These are phyloP conservation scores for Ophthalmolycus amberensis DNA, from an alignment of 2,113 vertebrate genomes.

Conservation along the genomic window DNA sequence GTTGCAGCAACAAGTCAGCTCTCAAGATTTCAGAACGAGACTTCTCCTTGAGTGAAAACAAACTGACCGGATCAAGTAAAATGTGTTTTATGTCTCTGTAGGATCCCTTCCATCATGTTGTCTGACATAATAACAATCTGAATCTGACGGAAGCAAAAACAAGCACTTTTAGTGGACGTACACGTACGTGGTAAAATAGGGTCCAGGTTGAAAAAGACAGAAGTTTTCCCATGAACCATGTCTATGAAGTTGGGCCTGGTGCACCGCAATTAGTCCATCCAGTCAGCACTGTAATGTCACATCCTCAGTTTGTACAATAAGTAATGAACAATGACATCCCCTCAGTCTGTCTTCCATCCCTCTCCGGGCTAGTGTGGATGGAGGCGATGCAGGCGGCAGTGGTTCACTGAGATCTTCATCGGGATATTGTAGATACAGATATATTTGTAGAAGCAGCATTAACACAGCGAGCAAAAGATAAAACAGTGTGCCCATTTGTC, in stretches of 20 bases:
- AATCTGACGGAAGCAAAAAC: not conserved
- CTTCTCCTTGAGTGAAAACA: not conserved
- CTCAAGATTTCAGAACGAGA: not conserved
- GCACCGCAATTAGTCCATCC: not conserved
- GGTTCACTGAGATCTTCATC: slow-evolving; percentile 41
- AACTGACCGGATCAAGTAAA: not conserved
- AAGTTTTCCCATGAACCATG: not conserved
- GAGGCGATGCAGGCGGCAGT: slow-evolving; percentile 12
- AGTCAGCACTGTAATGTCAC: slow-evolving; percentile 7
- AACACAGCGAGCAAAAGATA: slow-evolving; percentile 32
- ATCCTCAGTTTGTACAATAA: slow-evolving; percentile 9
- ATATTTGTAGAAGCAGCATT: slow-evolving; percentile 46
- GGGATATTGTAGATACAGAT: slow-evolving; percentile 47
- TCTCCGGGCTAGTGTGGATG: slow-evolving; percentile 11
- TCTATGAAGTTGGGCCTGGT: slow-evolving; percentile 7
- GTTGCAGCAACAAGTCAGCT: not conserved
- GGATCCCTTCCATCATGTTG: not conserved
- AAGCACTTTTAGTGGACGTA: not conserved
- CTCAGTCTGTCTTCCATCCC: slow-evolving; percentile 15
- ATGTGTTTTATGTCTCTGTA: not conserved
- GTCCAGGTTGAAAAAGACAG: not conserved
- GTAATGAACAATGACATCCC: slow-evolving; percentile 42
- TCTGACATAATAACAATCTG: not conserved
- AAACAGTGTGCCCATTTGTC: slow-evolving; percentile 35
- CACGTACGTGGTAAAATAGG: not conserved